These are phyloP conservation scores for Gasteruption jaculator DNA, from an alignment of 2,888 invertebrate genomes.

Conservation along the genomic window DNA sequence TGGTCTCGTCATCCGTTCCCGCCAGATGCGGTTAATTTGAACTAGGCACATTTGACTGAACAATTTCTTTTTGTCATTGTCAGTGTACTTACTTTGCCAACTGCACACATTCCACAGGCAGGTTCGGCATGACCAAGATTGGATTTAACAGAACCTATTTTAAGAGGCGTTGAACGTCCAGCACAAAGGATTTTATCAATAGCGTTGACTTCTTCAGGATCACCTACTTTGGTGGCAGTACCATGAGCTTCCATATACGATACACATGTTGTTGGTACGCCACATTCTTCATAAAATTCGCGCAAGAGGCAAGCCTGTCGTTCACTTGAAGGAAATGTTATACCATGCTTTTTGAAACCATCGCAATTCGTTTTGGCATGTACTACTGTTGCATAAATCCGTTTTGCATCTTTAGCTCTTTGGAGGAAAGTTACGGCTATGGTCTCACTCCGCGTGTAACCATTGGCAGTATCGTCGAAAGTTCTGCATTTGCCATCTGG, in stretches of 20 bases:
- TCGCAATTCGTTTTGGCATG: constrained; percentile 58
- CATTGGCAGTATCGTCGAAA: constrained; percentile 78
- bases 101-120: constrained; percentile 74
- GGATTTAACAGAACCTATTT: constrained; percentile 88
- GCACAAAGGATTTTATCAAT: constrained; percentile 75
- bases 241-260: constrained; percentile 66
- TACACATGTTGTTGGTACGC: constrained; percentile 56
- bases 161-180: constrained; percentile 67
- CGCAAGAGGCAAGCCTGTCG: constrained; percentile 41
- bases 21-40: too few species aligned
- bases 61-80: too few species aligned
- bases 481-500: constrained; percentile 81
- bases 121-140: constrained; percentile 92
- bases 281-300: constrained; percentile 58
- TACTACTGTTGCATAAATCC: constrained; percentile 53
- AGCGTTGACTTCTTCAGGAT: constrained; percentile 83
- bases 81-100: constrained; percentile 74
- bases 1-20: too few species aligned
- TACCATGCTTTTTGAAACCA: constrained; percentile 45
- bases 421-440: constrained; percentile 68
- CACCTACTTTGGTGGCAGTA: constrained; percentile 76
- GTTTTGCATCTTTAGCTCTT: constrained; percentile 52
- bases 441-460: constrained; percentile 76
- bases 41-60: too few species aligned
- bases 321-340: constrained; percentile 30